Base-by-base conservation (phyloP, 2,113 vertebrate species). In the Gyps fulvus region DNA sequence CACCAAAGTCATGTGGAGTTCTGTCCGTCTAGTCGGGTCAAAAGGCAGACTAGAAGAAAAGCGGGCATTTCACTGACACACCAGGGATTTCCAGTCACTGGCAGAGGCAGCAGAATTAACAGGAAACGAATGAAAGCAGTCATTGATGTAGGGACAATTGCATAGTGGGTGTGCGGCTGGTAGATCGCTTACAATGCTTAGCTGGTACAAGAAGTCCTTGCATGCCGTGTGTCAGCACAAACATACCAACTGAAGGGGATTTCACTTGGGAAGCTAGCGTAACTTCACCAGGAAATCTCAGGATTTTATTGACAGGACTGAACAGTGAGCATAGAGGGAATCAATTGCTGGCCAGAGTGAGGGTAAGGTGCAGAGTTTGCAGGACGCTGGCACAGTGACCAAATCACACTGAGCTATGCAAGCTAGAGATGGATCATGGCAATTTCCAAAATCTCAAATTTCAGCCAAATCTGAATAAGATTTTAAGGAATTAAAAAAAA, bases 1-100 rank as follows among this genome's bases (percentile, higher is more conserved):
- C 42, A 92, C 31, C 32, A 21, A 91, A 91, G 73, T 27, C 38
- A 58, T 18, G 47, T 4, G 13, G 54, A 72, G 13, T 87, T 27
- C 43, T 72, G 40, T 50, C 36, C 0, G 0, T 69, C 34, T 61
- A 57, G 36, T 67, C 5, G 1, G 13, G 36, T 61, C 43, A 81
- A 89, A 93, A 81, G 29, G 40, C 65, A 91, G 59, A 42, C 43
- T 57, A 50, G 58, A 90, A 86, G 59, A 90, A 87, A 95, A 93
- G 42, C 36, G 61, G 25, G 8, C 34, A 61, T 90, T 92, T 81
- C 1, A 5, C 32, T 84, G 61, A 73, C 34, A 66, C 50, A 22
- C 34, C 69, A 85, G 34, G 55, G 50, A 82, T 85, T 92, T 93
- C 45, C 83, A 93, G 86, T 54, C 42, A 79, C 50, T 85, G 83